A percentile compares a stretch with the other conserved stretches of the same genome.
phyloP scores from a whole-genome alignment of 2,888 invertebrate species.

The Mythimna ferrago region DNA sequence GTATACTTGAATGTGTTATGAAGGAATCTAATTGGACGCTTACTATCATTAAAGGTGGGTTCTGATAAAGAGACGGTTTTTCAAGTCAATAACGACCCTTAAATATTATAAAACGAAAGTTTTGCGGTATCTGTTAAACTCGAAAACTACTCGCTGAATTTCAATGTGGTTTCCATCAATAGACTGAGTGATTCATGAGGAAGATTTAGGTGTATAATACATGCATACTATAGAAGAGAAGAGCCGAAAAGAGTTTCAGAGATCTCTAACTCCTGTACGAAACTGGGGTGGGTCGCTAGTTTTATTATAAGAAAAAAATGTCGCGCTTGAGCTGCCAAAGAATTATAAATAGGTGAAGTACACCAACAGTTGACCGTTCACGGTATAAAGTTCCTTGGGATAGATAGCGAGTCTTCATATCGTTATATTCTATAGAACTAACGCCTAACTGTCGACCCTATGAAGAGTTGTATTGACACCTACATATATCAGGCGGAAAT shows the following conservation, averaged over 20 bases:
- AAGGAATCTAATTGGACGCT: background rate
- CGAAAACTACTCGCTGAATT: too few species aligned
- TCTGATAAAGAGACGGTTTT: background rate
- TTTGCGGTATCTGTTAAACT: too few species aligned
- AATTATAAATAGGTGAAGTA: slow-evolving; percentile 30
- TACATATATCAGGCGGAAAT: slow-evolving; percentile 11
- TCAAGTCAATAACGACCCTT: background rate
- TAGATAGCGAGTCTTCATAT: slow-evolving; percentile 1
- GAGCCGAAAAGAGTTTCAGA: too few species aligned
- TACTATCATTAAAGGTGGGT: too few species aligned
- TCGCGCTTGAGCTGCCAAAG: slow-evolving; percentile 18
- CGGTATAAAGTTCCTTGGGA: slow-evolving; percentile 26
- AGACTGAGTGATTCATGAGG: too few species aligned
- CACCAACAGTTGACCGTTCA: slow-evolving; percentile 5
- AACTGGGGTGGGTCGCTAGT: background rate
- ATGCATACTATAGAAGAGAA: too few species aligned
- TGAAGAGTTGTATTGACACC: slow-evolving; percentile 1
- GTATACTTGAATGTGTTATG: background rate
- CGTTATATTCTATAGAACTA: background rate
- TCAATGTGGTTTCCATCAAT: too few species aligned
- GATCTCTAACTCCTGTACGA: too few species aligned
- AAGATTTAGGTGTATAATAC: too few species aligned
- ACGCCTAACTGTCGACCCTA: slow-evolving; percentile 20
- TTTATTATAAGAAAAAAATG: slow-evolving; percentile 8
- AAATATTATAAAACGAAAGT: too few species aligned